These are phyloP conservation scores for Pangasius sanitwongsei DNA, from an alignment of 2,797 vertebrate species.

Conservation along the genomic window DNA sequence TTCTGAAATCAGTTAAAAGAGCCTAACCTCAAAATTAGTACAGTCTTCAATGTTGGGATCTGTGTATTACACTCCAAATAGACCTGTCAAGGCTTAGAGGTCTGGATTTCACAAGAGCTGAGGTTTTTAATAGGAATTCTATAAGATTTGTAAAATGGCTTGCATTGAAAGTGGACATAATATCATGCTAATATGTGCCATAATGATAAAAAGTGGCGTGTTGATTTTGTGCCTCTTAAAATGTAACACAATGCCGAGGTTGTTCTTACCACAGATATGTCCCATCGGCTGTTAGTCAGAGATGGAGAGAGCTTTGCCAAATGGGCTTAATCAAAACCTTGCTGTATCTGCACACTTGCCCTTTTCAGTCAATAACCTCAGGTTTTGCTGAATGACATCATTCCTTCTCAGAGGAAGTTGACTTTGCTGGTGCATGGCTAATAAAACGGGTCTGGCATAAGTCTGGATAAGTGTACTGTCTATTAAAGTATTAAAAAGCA, in stretches of 20 bases:
- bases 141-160: neutral
- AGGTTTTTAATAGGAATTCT: neutral
- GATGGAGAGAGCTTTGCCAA: conserved; percentile 25
- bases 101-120: neutral
- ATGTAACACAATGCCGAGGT: conserved; percentile 32
- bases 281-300: conserved; percentile 22
- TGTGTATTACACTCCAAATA: neutral
- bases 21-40: conserved; percentile 63
- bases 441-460: conserved; percentile 38
- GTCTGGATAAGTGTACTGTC: neutral
- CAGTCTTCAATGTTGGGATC: conserved; percentile 34
- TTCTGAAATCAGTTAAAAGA: conserved; percentile 61
- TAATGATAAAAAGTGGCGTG: conserved; percentile 8
- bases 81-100: neutral
- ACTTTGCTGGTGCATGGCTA: conserved; percentile 34
- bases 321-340: conserved; percentile 51
- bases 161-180: neutral
- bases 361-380: conserved; percentile 40
- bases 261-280: conserved; percentile 46
- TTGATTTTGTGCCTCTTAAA: conserved; percentile 19
- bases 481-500: neutral
- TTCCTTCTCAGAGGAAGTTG: conserved; percentile 23
- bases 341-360: conserved; percentile 35
- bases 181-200: neutral
- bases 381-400: conserved; percentile 48